phyloP scores from a whole-genome alignment of 2,113 vertebrate genomes.

The Taurulus bubalis region DNA sequence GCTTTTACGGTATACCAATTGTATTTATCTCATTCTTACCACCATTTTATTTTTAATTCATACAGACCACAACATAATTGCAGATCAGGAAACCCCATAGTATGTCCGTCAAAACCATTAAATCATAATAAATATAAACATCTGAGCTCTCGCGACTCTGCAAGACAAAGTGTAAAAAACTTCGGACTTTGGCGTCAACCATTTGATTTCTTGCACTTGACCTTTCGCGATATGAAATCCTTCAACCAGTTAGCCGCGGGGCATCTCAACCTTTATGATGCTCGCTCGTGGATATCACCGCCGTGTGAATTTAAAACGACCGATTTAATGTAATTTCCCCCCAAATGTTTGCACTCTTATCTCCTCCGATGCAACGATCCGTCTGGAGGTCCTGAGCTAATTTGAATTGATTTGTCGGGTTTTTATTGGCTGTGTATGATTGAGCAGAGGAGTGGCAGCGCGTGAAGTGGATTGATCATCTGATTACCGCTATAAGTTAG shows the following conservation, averaged over 20 bases:
- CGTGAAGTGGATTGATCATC: constrained; percentile 31
- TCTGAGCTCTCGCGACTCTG: neutral
- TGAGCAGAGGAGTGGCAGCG: neutral
- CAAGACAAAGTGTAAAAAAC: neutral
- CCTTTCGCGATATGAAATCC: constrained; percentile 47
- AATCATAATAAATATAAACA: no score
- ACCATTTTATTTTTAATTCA: no score
- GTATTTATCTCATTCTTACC: no score
- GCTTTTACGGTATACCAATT: no score
- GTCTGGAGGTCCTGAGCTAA: constrained; percentile 32
- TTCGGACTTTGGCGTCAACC: neutral
- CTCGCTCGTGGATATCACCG: constrained; percentile 1
- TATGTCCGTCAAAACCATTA: no score
- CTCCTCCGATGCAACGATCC: constrained; percentile 21
- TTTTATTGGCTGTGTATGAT: constrained; percentile 35
- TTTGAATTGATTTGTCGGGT: constrained; percentile 41
- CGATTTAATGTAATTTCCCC: constrained; percentile 55
- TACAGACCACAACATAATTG: no score
- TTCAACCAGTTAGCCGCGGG: constrained; percentile 16
- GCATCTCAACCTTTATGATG: constrained; percentile 44
- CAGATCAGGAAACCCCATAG: no score
- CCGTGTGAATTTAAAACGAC: constrained; percentile 33
- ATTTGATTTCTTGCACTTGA: constrained; percentile 4
- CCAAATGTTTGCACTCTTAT: constrained; percentile 19
- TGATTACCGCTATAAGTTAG: constrained; percentile 27